Evolutionary conservation across 2,888 invertebrate species (phyloP).

Genomic region (Germaria angustata): DNA sequence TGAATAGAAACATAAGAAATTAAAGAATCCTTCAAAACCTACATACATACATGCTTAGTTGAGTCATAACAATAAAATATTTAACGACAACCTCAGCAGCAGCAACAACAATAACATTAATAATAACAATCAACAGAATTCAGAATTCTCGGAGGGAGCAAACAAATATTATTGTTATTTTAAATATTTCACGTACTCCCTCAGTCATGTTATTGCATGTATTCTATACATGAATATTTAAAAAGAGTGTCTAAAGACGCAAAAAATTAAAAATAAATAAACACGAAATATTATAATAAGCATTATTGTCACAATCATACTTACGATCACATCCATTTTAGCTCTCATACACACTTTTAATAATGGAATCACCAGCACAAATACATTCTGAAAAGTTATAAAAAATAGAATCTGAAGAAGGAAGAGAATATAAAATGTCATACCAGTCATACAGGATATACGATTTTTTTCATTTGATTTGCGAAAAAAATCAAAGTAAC

Average conservation of each 20-base stretch:
- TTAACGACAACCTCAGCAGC: constrained; percentile 44
- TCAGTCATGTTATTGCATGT: constrained; percentile 34
- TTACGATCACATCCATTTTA: constrained; percentile 12
- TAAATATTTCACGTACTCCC: constrained; percentile 35
- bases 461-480: constrained; percentile 52
- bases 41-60: constrained; percentile 58
- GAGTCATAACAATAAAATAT: constrained; percentile 59
- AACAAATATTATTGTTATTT: constrained; percentile 53
- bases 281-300: constrained; percentile 77
- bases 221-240: constrained; percentile 20
- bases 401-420: constrained; percentile 25
- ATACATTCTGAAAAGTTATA: not conserved
- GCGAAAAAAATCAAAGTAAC: constrained; percentile 31
- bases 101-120: constrained; percentile 34
- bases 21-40: constrained; percentile 59
- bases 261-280: constrained; percentile 65
- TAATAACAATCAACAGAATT: constrained; percentile 65
- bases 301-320: constrained; percentile 76
- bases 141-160: constrained; percentile 46
- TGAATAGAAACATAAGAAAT: constrained; percentile 46
- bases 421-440: constrained; percentile 59
- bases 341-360: constrained; percentile 15
- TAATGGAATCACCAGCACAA: constrained; percentile 41
- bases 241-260: not conserved
- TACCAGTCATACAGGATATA: constrained; percentile 61